Base-by-base conservation (phyloP, 2,113 vertebrate genomes). In the Theristicus caerulescens region DNA sequence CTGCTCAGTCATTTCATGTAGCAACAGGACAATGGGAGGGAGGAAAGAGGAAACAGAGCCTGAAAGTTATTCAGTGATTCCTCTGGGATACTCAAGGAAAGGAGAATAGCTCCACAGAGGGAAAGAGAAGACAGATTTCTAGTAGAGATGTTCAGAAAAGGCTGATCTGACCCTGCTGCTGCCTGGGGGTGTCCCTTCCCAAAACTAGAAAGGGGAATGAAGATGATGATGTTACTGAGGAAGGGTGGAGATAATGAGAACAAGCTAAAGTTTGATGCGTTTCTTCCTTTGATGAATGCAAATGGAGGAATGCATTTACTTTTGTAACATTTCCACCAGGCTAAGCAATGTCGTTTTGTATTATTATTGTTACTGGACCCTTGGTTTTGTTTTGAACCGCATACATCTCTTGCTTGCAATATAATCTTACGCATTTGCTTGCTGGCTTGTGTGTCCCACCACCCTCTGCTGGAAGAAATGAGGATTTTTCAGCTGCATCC, bases 391-490 rank as follows among this genome's bases (percentile, higher is more conserved):
- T 85, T 77, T 62, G 54, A 90, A 36, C 49, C 61, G 27, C 0
- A 1, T n/a, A 6, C 29, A 12, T 65, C 44, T 91, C 55, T 92
- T 3, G 2, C 25, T 61, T 66, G 71, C 34, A 62, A 2, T 58
- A 17, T 22, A 14, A 61, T 80, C 54, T 47, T 40, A 31, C 7
- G 16, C 1, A 0, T 69, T 90, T 74, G 22, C 44, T 76, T 76
- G 22, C 24, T 9, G 84, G 70, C 71, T 69, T 46, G 54, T 66
- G 82, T 86, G 40, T 38, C 92, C 76, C 92, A 58, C 78, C 85
- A 87, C 94, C 95, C 92, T 95, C 90, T 93, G 87, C 93, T 94
- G 94, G 96, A 94, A 93, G 87, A 76, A 90, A 88, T 0, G 16
- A 85, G 71, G 84, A 82, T 90, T 92, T 91, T 72, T 82, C 62